These are phyloP conservation scores for Ypsolopha scabrella DNA, from an alignment of 2,888 invertebrate genomes.

Conservation along the genomic window DNA sequence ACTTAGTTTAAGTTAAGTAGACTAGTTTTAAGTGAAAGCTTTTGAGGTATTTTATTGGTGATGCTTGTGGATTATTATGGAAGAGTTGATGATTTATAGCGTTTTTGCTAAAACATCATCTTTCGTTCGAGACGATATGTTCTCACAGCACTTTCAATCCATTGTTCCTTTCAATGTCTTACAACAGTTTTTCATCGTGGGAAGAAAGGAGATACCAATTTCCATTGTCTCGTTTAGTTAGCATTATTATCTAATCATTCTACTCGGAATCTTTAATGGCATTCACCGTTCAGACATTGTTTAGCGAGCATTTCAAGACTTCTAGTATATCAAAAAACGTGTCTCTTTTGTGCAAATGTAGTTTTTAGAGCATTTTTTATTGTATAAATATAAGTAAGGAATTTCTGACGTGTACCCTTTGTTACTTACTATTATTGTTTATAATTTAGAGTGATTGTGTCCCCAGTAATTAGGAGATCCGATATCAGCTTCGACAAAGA, in stretches of 20 bases:
- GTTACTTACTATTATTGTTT: slow-evolving; percentile 39
- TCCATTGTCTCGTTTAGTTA: slow-evolving; percentile 20
- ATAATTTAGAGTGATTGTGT: slow-evolving; percentile 60
- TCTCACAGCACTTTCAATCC: slow-evolving; percentile 30
- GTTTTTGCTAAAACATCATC: background rate
- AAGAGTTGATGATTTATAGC: background rate
- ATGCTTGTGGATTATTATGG: too few species aligned
- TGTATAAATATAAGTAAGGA: slow-evolving; percentile 30
- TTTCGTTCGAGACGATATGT: background rate
- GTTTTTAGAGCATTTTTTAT: background rate
- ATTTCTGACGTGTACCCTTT: slow-evolving; percentile 40
- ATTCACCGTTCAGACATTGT: slow-evolving; percentile 53
- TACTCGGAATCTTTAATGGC: slow-evolving; percentile 14
- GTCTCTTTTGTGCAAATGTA: too few species aligned
- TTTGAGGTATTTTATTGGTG: background rate
- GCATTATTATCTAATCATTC: slow-evolving; percentile 4
- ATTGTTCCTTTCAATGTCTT: slow-evolving; percentile 26
- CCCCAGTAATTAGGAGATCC: slow-evolving; percentile 48
- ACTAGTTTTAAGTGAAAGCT: slow-evolving; percentile 2
- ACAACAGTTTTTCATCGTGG: slow-evolving; percentile 3
- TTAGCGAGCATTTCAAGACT: slow-evolving; percentile 12
- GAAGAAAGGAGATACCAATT: slow-evolving; percentile 19
- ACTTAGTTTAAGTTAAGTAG: slow-evolving; percentile 1
- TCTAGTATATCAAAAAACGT: background rate
- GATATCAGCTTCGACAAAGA: slow-evolving; percentile 48